Evolutionary conservation across 1,140 invertebrate species (phyloP), one percentile per base, ranked within the genome.

Genomic region (Carcinoscorpius rotundicauda): DNA sequence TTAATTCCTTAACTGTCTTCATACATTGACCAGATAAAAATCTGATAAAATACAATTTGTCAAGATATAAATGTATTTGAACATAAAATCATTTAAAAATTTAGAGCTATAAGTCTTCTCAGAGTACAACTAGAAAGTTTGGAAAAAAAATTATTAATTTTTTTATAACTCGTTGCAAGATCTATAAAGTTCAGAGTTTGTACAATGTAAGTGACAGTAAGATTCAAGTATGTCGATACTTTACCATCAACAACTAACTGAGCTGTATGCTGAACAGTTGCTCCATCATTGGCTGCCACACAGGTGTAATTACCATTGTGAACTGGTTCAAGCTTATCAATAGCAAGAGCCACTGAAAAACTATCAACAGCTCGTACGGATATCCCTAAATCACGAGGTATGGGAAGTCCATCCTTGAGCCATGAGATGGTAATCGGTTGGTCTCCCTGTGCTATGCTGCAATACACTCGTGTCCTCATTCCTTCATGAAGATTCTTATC

Each of bases 401-500:
- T 51, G 6, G 63, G 55, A 49, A 49, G 6, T 49, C 59, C 60
- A 56, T 68, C 67, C 56, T 68, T 68, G 3, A 64, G 55, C 67
- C 67, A 68, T 29, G 52, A 11, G 52, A 68, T 66, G n/a, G 60
- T 50, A 51, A 68, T 64, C 10, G 67, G 67, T 48, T 56, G 67
- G 59, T 68, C 67, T 4, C 67, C 67, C 62, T 74, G 74, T 66
- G 73, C 77, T 48, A 78, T 75, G 4, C 72, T 72, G 69, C 77
- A 78, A 3, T 75, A 74, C n/a, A 79, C 71, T 4, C 73, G 71
- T 9, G 77, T 73, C 55, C 77, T 69, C 64, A 66, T 66, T 5
- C 64, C 64, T 64, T 66, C 64, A 48, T 84, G 84, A 73, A 89
- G 83, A 75, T 85, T 86, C 76, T 87, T 83, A 82, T 72, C 73